These are phyloP conservation scores for Chelonus formosanus DNA, from an alignment of 2,888 invertebrate species.

Conservation along the genomic window DNA sequence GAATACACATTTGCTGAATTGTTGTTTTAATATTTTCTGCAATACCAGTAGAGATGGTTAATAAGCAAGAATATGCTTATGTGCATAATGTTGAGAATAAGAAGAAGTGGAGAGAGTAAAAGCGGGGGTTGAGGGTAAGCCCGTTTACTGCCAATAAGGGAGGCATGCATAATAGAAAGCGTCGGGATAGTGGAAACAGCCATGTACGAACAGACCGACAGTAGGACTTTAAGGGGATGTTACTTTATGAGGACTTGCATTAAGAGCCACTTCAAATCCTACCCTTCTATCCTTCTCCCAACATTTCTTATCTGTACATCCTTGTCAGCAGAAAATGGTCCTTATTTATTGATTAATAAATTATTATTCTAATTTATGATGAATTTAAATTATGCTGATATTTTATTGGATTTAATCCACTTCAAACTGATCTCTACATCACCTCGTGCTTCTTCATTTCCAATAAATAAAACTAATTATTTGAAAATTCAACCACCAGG, in stretches of 20 bases:
- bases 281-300: slow-evolving; percentile 22
- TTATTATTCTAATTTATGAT: neutral
- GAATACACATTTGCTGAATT: too few species aligned
- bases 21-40: slow-evolving; percentile 52
- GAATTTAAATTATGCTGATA: too few species aligned
- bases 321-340: slow-evolving; percentile 12
- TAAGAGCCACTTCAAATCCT: slow-evolving; percentile 43
- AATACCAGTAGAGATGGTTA: slow-evolving; percentile 46
- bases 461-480: too few species aligned
- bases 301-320: slow-evolving; percentile 27
- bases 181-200: slow-evolving; percentile 41
- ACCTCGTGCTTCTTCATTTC: too few species aligned
- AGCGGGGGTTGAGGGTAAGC: slow-evolving; percentile 47
- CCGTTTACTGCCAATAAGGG: slow-evolving; percentile 62
- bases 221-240: slow-evolving; percentile 55
- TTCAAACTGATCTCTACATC: too few species aligned
- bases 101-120: slow-evolving; percentile 14
- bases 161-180: slow-evolving; percentile 61
- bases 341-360: slow-evolving; percentile 8
- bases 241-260: slow-evolving; percentile 55
- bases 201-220: slow-evolving; percentile 48
- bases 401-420: too few species aligned
- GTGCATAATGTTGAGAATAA: slow-evolving; percentile 50
- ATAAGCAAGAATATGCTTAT: slow-evolving; percentile 61
- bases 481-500: too few species aligned